phyloP scores from a whole-genome alignment of 2,113 vertebrate species.

The Colinus virginianus region DNA sequence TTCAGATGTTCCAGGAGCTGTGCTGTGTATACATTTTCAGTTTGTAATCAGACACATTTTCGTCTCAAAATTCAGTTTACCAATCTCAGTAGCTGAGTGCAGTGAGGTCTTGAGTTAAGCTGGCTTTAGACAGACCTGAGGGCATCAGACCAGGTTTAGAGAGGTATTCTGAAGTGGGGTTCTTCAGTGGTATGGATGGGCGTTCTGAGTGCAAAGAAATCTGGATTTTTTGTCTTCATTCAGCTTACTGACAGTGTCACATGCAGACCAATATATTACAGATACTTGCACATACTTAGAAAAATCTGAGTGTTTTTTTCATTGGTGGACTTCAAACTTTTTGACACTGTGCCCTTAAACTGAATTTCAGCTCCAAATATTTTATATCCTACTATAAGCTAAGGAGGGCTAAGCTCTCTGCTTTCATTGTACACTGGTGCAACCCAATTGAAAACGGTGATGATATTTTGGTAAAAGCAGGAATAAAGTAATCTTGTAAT shows the following conservation, averaged over 20 bases:
- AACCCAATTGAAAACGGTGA: neutral
- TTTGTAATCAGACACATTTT: neutral
- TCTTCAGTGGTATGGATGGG: neutral
- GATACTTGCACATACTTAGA: neutral
- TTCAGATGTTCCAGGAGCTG: neutral
- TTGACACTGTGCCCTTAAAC: neutral
- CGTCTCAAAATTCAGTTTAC: neutral
- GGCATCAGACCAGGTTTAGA: neutral
- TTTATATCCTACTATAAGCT: constrained; percentile 2
- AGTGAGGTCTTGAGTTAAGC: neutral
- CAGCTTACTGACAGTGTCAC: neutral
- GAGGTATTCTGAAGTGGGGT: neutral
- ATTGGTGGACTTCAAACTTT: neutral
- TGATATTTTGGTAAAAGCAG: neutral
- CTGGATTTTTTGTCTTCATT: neutral
- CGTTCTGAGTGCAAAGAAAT: neutral
- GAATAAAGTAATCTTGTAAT: neutral
- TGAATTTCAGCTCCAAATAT: neutral
- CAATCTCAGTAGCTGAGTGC: neutral
- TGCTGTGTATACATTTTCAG: neutral
- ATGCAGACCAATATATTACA: neutral
- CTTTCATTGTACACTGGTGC: neutral
- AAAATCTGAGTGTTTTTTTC: neutral
- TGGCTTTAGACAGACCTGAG: neutral
- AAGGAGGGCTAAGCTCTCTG: neutral